Percentiles rank a stretch among this genome's conserved stretches.
Evolutionary conservation across 2,888 invertebrate species (phyloP).

Genomic region (Ceriagrion tenellum): DNA sequence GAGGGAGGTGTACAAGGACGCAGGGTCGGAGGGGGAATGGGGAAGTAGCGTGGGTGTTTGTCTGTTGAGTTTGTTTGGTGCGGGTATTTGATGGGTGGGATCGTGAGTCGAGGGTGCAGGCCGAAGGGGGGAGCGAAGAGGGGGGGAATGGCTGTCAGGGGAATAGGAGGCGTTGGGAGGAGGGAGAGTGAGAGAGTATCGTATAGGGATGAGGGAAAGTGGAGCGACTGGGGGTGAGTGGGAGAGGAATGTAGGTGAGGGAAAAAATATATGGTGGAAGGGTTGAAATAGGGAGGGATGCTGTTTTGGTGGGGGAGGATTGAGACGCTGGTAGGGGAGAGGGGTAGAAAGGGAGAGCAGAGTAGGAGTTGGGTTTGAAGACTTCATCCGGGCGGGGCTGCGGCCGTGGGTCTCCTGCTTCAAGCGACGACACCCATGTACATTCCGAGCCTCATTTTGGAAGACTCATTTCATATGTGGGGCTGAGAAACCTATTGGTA

Average conservation of each 20-base stretch:
- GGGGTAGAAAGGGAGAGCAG: neutral
- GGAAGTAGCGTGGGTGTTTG: neutral
- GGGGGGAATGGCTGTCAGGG: neutral
- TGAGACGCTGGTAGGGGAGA: neutral
- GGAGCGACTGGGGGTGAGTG: neutral
- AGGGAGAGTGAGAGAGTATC: neutral
- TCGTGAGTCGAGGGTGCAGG: no score
- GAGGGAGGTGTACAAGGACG: neutral
- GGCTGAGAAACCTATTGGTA: no score
- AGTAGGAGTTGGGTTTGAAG: neutral
- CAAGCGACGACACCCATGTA: neutral
- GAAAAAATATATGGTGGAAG: neutral
- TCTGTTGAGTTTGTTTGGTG: conserved; percentile 33
- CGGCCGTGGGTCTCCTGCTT: neutral
- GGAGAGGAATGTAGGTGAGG: conserved; percentile 10
- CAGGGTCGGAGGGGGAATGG: neutral
- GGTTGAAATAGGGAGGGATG: neutral
- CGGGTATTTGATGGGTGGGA: conserved; percentile 15
- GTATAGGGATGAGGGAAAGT: neutral
- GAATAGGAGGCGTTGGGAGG: neutral
- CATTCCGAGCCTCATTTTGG: neutral
- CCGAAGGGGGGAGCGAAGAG: no score
- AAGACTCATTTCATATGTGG: no score
- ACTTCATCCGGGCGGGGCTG: neutral
- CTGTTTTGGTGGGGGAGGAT: neutral